Conservation (phyloP, 2,888 invertebrate genomes). For the Drosophila anomalipes region DNA sequence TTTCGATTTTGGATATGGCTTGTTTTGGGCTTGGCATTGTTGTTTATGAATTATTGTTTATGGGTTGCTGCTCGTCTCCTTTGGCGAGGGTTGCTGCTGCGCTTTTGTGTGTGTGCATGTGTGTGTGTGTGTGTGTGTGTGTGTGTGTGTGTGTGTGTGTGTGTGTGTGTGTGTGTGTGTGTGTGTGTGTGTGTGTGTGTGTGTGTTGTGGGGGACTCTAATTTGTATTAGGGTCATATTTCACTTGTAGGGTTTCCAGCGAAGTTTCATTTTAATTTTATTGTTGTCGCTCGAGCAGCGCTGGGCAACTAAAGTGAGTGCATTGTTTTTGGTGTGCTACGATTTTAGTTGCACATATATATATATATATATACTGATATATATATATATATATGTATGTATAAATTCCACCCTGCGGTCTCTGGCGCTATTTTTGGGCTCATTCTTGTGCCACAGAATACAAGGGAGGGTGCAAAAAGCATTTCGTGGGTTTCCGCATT, state of each 20-base stretch:
- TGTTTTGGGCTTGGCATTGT: conserved; percentile 33
- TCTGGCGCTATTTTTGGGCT: conserved; percentile 37
- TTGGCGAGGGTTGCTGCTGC: conserved; percentile 64
- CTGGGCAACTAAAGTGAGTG: conserved; percentile 47
- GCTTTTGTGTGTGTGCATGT: conserved; percentile 2
- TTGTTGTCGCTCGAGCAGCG: conserved; percentile 55
- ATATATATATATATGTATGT: not conserved
- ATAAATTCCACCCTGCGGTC: conserved; percentile 60
- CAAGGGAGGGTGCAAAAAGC: conserved; percentile 35
- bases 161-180: conserved; percentile 1
- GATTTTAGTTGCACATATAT: conserved; percentile 38
- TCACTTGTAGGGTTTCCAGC: conserved; percentile 84
- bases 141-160: not conserved
- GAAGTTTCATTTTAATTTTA: conserved; percentile 82
- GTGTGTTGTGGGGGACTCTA: conserved; percentile 48
- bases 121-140: not conserved
- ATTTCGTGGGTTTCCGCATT: conserved; percentile 63
- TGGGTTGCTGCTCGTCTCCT: conserved; percentile 27
- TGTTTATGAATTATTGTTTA: conserved; percentile 50
- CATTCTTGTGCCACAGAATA: conserved; percentile 6
- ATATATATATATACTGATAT: not conserved
- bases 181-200: not conserved
- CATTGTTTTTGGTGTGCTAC: conserved; percentile 50
- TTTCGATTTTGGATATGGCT: conserved; percentile 28
- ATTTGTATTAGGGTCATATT: conserved; percentile 84